Conservation (phyloP, 2,888 invertebrate species). For the Hofmannophila pseudospretella region DNA sequence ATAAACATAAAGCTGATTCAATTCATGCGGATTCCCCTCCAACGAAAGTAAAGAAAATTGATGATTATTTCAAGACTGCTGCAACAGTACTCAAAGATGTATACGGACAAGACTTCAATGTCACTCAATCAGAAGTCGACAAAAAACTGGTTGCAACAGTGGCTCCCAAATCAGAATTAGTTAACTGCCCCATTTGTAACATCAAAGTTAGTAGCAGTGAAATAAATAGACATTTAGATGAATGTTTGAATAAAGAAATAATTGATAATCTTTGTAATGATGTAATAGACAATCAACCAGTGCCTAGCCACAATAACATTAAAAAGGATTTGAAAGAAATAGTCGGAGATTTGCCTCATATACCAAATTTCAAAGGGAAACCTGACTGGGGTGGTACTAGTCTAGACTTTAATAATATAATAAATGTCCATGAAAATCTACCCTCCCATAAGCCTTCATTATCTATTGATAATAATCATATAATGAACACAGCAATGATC, state of each 20-base stretch:
- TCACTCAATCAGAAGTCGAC: constrained; percentile 31
- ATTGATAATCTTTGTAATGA: constrained; percentile 38
- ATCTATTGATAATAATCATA: no score
- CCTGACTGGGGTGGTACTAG: not conserved
- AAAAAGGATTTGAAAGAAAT: constrained; percentile 10
- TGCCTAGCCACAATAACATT: constrained; percentile 7
- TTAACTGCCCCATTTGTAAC: constrained; percentile 73
- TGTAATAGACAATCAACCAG: constrained; percentile 11
- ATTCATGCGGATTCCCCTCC: constrained; percentile 34
- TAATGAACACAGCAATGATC: no score
- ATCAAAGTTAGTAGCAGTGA: constrained; percentile 34
- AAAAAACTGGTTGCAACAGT: constrained; percentile 37
- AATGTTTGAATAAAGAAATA: constrained; percentile 60
- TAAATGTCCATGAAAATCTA: no score
- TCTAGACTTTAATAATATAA: no score
- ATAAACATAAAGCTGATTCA: constrained; percentile 35
- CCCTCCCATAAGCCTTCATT: not conserved
- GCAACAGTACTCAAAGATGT: constrained; percentile 53
- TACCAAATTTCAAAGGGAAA: constrained; percentile 3
- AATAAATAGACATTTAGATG: constrained; percentile 67
- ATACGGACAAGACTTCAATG: constrained; percentile 55
- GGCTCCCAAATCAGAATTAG: constrained; percentile 23
- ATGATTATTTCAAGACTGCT: constrained; percentile 56
- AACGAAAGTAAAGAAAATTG: constrained; percentile 56
- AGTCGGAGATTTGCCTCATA: constrained; percentile 4